These are phyloP conservation scores for Argyrosomus japonicus DNA, from an alignment of 2,113 vertebrate species.

Conservation along the genomic window DNA sequence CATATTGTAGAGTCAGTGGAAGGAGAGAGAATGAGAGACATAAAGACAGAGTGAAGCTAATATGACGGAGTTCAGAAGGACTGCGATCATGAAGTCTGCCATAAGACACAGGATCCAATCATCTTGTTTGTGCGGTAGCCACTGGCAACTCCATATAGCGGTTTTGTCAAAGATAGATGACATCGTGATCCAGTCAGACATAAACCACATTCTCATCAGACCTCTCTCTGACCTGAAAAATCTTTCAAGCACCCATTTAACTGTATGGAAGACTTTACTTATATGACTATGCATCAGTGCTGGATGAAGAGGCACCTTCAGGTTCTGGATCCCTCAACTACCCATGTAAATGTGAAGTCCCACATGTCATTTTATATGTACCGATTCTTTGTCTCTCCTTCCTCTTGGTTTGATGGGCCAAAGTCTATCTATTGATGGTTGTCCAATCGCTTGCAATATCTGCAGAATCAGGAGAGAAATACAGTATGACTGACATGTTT, in stretches of 20 bases:
- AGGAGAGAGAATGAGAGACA: slow-evolving; percentile 37
- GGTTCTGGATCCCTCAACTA: background rate
- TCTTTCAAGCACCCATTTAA: slow-evolving; percentile 23
- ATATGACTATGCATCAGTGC: background rate
- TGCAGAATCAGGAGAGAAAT: slow-evolving; percentile 5
- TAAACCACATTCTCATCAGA: slow-evolving; percentile 47
- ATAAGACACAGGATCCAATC: slow-evolving; percentile 4
- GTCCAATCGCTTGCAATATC: slow-evolving; percentile 1
- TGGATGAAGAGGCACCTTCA: background rate
- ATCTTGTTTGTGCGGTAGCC: slow-evolving; percentile 63
- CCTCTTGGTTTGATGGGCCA: background rate
- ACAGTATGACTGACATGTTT: slow-evolving; percentile 6
- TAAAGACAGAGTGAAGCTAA: slow-evolving; percentile 29
- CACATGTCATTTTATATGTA: background rate
- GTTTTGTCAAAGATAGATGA: slow-evolving; percentile 55
- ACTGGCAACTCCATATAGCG: slow-evolving; percentile 50
- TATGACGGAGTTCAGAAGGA: slow-evolving; percentile 27
- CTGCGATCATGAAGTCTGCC: slow-evolving; percentile 39
- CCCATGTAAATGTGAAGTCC: background rate
- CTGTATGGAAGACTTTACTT: slow-evolving; percentile 17
- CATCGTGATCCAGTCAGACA: slow-evolving; percentile 58
- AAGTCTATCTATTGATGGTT: background rate
- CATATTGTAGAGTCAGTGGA: slow-evolving; percentile 48
- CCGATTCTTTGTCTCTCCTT: background rate
- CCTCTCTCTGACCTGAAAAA: slow-evolving; percentile 44